Percentiles rank a stretch among this genome's conserved stretches.
phyloP scores from a whole-genome alignment of 2,888 invertebrate genomes.

The Tenthredo notha region DNA sequence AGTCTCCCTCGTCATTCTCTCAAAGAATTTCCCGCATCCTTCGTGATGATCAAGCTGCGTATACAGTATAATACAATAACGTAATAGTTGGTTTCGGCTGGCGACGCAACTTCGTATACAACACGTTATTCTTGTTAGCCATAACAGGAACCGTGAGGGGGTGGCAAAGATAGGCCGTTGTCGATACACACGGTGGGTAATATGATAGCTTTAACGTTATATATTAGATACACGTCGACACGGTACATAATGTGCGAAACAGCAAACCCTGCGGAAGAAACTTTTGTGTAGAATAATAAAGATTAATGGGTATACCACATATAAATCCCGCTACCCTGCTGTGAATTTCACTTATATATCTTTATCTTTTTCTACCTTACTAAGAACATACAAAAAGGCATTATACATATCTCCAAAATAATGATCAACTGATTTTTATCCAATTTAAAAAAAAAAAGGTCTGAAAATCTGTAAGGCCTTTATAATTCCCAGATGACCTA shows the following conservation, averaged over 20 bases:
- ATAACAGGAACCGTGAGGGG: neutral
- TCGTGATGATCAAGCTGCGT: slow-evolving; percentile 11
- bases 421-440: neutral
- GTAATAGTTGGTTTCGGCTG: neutral
- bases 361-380: neutral
- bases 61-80: slow-evolving; percentile 4
- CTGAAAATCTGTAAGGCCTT: neutral
- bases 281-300: slow-evolving; percentile 37
- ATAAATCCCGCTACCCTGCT: neutral
- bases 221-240: slow-evolving; percentile 29
- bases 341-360: neutral
- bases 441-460: neutral
- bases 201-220: slow-evolving; percentile 23
- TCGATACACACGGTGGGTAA: slow-evolving; percentile 19
- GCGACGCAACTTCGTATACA: slow-evolving; percentile 1
- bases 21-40: neutral
- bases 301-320: slow-evolving; percentile 17
- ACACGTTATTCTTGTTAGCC: slow-evolving; percentile 39
- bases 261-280: slow-evolving; percentile 2
- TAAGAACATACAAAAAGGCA: neutral
- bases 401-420: neutral
- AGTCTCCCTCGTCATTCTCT: slow-evolving; percentile 9
- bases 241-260: neutral
- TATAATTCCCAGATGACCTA: neutral
- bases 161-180: slow-evolving; percentile 20